Percentiles rank a stretch among this genome's conserved stretches.
phyloP scores from a whole-genome alignment of 64 coral and sea anemone genomes.

The Montipora cactus region DNA sequence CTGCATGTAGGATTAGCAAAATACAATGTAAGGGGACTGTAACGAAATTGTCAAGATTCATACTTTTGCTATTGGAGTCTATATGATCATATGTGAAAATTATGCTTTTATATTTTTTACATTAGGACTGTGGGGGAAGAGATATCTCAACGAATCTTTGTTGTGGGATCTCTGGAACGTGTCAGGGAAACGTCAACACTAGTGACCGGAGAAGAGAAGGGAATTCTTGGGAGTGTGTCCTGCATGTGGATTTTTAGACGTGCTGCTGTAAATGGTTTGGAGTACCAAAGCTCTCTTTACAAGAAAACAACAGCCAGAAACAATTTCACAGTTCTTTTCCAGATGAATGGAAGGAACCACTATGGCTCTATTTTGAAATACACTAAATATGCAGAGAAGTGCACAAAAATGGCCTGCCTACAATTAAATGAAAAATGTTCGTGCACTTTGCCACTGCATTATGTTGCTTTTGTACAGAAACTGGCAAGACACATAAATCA shows the following conservation, averaged over 20 bases:
- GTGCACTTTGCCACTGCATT: neutral
- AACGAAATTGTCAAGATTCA: too few relatives aligned
- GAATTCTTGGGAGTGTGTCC: neutral
- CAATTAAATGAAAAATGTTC: neutral
- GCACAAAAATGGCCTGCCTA: neutral
- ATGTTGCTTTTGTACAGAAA: conserved; percentile 16
- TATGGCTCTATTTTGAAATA: conserved; percentile 36
- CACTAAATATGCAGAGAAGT: neutral
- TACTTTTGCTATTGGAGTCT: too few relatives aligned
- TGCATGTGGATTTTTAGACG: neutral
- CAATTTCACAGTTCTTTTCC: conserved; percentile 45
- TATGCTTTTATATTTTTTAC: neutral
- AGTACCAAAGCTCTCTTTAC: conserved; percentile 40
- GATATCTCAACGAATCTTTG: neutral
- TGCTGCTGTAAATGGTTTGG: neutral
- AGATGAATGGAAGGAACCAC: neutral
- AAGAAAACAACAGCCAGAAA: conserved; percentile 19
- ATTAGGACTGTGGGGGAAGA: conserved; percentile 28
- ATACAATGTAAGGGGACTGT: too few relatives aligned
- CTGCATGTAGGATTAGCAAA: too few relatives aligned
- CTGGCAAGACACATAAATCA: conserved; percentile 2
- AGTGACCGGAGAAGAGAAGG: neutral
- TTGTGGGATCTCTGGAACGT: conserved; percentile 8
- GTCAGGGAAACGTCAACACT: conserved; percentile 4
- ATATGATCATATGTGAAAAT: too few relatives aligned